These are phyloP conservation scores for Poecilobothrus nobilitatus DNA, from an alignment of 2,888 invertebrate species.

Conservation along the genomic window DNA sequence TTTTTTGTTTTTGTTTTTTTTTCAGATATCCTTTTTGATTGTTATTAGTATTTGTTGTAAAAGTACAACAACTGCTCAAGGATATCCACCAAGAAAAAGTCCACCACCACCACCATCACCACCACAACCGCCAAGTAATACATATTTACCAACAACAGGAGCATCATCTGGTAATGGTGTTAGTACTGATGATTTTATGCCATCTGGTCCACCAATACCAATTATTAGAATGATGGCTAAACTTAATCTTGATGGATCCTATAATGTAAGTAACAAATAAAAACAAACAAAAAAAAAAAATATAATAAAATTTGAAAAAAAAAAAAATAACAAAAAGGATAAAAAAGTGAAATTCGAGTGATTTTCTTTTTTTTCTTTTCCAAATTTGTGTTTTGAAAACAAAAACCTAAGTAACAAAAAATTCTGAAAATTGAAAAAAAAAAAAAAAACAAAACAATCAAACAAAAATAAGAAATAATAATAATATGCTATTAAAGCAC, in stretches of 20 bases:
- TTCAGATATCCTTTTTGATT: neutral
- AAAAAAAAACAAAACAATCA: no score
- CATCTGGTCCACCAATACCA: slow-evolving; percentile 33
- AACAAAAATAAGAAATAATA: no score
- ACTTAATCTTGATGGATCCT: slow-evolving; percentile 39
- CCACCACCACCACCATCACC: neutral
- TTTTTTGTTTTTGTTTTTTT: neutral
- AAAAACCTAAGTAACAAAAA: no score
- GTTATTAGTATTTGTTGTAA: neutral
- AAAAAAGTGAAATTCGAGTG: no score
- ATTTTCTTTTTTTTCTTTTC: no score
- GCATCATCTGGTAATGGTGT: slow-evolving; percentile 23
- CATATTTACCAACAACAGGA: slow-evolving; percentile 29
- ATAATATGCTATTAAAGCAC: no score
- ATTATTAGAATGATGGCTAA: slow-evolving; percentile 38
- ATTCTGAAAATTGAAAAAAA: no score
- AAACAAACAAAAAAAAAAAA: no score
- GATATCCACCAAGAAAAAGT: neutral
- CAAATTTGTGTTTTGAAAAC: no score
- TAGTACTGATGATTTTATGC: slow-evolving; percentile 24
- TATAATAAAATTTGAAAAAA: no score
- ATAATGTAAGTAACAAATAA: slow-evolving; percentile 30
- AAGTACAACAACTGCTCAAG: neutral
- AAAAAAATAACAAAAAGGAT: no score
- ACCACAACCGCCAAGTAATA: slow-evolving; percentile 20